These are phyloP conservation scores for Tympanoctomys barrerae DNA, from an alignment of 2,797 vertebrate genomes.

Conservation along the genomic window DNA sequence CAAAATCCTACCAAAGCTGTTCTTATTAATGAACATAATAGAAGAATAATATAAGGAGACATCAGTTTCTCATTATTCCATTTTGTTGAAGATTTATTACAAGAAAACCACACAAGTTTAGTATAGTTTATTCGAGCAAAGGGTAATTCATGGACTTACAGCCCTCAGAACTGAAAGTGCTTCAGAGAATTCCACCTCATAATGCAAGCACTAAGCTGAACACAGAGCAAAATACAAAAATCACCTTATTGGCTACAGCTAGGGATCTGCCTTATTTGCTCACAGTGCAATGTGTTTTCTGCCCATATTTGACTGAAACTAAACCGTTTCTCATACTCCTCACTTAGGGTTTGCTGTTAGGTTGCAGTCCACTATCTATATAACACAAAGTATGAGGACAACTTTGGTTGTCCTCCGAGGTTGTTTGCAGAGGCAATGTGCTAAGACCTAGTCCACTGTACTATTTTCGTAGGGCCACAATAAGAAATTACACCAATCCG, in stretches of 20 bases:
- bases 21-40: neutral
- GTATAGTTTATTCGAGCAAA: neutral
- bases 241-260: neutral
- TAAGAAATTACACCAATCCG: neutral
- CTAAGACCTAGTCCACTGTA: neutral
- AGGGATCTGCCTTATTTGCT: neutral
- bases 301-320: neutral
- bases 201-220: neutral
- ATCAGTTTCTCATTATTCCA: neutral
- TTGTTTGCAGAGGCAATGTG: neutral
- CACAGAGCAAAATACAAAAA: neutral
- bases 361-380: neutral
- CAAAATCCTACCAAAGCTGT: neutral
- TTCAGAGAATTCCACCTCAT: neutral
- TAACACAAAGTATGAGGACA: neutral
- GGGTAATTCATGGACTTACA: neutral
- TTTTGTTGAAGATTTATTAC: conserved; percentile 49
- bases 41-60: neutral
- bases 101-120: conserved; percentile 1
- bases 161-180: neutral
- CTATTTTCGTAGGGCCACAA: neutral
- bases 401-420: too few relatives aligned
- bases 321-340: neutral
- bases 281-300: neutral
- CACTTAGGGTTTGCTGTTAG: neutral